Conservation (phyloP, 2,888 invertebrate species). For the Euproctis similis region DNA sequence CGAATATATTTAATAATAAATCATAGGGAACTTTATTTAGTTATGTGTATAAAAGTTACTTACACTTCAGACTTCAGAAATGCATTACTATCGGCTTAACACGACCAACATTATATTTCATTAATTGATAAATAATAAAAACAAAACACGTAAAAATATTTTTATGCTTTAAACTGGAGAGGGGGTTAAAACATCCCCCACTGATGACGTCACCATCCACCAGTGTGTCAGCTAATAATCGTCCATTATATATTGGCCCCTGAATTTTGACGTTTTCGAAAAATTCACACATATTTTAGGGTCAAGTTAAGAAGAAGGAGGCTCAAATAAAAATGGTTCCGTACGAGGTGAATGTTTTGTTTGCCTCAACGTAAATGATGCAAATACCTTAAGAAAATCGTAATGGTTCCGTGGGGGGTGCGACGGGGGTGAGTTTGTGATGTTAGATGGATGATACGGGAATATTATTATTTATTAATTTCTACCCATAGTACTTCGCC, state of each 20-base stretch:
- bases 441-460: constrained; percentile 29
- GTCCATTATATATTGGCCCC: constrained; percentile 30
- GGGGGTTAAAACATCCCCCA: constrained; percentile 15
- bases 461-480: constrained; percentile 14
- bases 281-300: constrained; percentile 10
- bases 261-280: constrained; percentile 4
- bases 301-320: constrained; percentile 16
- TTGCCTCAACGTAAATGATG: constrained; percentile 44
- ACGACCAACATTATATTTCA: too few species aligned
- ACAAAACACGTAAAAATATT: constrained; percentile 19
- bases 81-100: too few species aligned
- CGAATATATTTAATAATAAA: too few species aligned
- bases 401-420: constrained; percentile 15
- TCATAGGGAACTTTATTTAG: too few species aligned
- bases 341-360: constrained; percentile 33
- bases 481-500: too few species aligned
- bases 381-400: constrained; percentile 45
- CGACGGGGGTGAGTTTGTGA: too few species aligned
- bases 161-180: too few species aligned
- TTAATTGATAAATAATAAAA: too few species aligned
- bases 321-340: constrained; percentile 25
- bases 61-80: too few species aligned
- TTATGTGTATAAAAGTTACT: too few species aligned
- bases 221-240: constrained; percentile 24
- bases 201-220: constrained; percentile 27